Evolutionary conservation across 2,888 invertebrate genomes (phyloP).

Genomic region (Drosophila cognata): DNA sequence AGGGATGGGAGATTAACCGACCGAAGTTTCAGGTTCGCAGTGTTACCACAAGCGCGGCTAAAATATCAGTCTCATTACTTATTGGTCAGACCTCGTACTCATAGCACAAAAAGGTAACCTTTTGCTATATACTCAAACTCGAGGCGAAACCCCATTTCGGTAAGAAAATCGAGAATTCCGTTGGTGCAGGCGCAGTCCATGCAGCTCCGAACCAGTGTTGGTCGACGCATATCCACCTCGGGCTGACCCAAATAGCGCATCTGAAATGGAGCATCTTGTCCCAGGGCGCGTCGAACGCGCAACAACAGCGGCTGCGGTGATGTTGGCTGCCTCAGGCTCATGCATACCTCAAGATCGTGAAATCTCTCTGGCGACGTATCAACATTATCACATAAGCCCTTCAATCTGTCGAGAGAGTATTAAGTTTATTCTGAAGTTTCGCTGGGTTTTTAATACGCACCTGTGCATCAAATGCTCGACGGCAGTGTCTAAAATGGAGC

Average conservation of each 20-base stretch:
- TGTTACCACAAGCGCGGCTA: too few species aligned
- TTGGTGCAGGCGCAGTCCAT: slow-evolving; percentile 96
- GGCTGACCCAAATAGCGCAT: slow-evolving; percentile 96
- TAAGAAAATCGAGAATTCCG: slow-evolving; percentile 95
- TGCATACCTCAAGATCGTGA: slow-evolving; percentile 96
- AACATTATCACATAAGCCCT: slow-evolving; percentile 97
- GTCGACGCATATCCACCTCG: slow-evolving; percentile 93
- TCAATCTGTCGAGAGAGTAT: slow-evolving; percentile 85
- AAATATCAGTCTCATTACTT: too few species aligned
- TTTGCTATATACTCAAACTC: slow-evolving; percentile 97
- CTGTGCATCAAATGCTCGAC: slow-evolving; percentile 96
- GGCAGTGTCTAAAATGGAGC: slow-evolving; percentile 95
- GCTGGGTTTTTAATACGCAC: slow-evolving; percentile 30
- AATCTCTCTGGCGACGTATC: slow-evolving; percentile 96
- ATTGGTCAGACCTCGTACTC: too few species aligned
- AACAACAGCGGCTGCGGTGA: slow-evolving; percentile 90
- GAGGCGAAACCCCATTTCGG: slow-evolving; percentile 94
- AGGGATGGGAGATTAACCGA: too few species aligned
- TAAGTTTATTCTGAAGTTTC: too few species aligned
- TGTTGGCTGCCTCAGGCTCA: slow-evolving; percentile 90
- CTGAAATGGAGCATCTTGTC: slow-evolving; percentile 90
- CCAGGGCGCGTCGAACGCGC: slow-evolving; percentile 93
- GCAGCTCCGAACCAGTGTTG: slow-evolving; percentile 95
- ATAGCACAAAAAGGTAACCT: slow-evolving; percentile 85
- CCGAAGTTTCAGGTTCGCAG: too few species aligned